Base-by-base conservation (phyloP, 1,140 invertebrate genomes). In the Ips nitidus region DNA sequence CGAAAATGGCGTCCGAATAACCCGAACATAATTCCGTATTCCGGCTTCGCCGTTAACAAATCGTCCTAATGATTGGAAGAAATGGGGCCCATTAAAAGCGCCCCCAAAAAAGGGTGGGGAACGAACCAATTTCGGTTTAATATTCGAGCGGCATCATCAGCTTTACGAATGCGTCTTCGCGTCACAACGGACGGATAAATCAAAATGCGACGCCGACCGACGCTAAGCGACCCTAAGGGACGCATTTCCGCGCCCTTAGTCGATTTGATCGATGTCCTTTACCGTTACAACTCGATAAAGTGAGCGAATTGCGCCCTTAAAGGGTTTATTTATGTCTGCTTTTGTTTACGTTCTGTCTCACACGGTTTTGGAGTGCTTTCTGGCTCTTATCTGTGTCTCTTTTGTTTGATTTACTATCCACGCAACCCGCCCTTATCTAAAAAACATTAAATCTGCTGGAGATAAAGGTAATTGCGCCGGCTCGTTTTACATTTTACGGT, bases 191-290 rank as follows among this genome's bases (percentile, higher is more conserved):
- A 52, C 22, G 58, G 45, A 74, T 75, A 75, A 74, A 75, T 77
- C 77, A 77, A 71, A 69, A 69, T 61, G 68, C 73, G 71, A 73
- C 74, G 73, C 70, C 73, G 64, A 72, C 72, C 70, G 75, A 75
- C 73, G 71, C 77, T 78, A 78, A 78, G 77, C 76, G 75, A 73
- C 71, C 77, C 75, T 77, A 45, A 62, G 77, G 77, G 77, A 78
- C 74, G 69, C 77, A 77, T 78, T 78, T 73, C 59, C 47, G 22
- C 60, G 63, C 45, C 71, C 22, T 38, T 38, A 63, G 41, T 52
- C 53, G 59, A 63, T 69, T 69, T 69, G 67, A 62, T 63, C 52
- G 59, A 69, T 69, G 59, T 50, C 42, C 41, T 41, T 52, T 41
- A 56, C 42, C 4, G 60, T 63, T 69, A 62, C 56, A 61, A 60